Evolutionary conservation across 1,140 invertebrate genomes (phyloP).

Genomic region (Drosophila subobscura): DNA sequence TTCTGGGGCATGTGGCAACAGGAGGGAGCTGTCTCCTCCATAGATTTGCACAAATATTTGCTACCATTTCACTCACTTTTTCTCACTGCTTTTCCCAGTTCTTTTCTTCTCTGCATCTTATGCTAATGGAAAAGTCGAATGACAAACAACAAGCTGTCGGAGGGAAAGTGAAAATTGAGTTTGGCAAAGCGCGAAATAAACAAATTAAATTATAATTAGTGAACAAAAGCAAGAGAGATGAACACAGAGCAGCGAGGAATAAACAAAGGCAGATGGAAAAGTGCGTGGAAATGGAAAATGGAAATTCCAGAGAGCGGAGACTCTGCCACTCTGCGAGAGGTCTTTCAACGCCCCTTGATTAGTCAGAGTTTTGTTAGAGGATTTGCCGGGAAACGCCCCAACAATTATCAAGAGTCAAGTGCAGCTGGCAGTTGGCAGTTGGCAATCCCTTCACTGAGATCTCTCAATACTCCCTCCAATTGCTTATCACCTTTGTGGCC

Average conservation of each 20-base stretch:
- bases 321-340: slow-evolving; percentile 3
- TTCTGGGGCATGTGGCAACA: slow-evolving; percentile 6
- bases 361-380: slow-evolving; percentile 40
- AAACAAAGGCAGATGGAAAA: slow-evolving; percentile 15
- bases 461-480: slow-evolving; percentile 34
- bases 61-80: slow-evolving; percentile 9
- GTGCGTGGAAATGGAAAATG: background rate
- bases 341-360: slow-evolving; percentile 30
- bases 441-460: background rate
- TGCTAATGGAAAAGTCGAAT: slow-evolving; percentile 53
- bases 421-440: background rate
- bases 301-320: background rate
- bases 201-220: slow-evolving; percentile 69
- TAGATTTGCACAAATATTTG: slow-evolving; percentile 65
- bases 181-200: slow-evolving; percentile 43
- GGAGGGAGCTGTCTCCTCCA: background rate
- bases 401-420: slow-evolving; percentile 38
- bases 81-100: background rate
- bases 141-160: slow-evolving; percentile 8
- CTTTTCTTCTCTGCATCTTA: slow-evolving; percentile 26
- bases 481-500: slow-evolving; percentile 73
- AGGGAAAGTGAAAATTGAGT: slow-evolving; percentile 59
- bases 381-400: slow-evolving; percentile 11
- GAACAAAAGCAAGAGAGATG: slow-evolving; percentile 21
- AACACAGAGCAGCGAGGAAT: background rate